Conservation (phyloP, 2,113 vertebrate species). For the Hemicordylus capensis region DNA sequence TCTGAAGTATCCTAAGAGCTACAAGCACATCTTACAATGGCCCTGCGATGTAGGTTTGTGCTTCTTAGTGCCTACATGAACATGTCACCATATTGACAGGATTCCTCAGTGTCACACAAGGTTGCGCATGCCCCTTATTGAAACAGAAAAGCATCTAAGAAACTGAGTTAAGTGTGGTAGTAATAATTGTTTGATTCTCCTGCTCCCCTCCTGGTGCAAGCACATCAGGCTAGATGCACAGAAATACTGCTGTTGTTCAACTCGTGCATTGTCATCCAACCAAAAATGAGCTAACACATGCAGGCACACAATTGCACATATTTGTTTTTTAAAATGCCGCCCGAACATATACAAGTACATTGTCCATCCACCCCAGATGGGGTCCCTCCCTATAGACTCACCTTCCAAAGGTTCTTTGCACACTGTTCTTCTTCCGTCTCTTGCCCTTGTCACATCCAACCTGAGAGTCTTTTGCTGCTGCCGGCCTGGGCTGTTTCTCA, state of each 20-base stretch:
- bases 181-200: background rate
- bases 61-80: background rate
- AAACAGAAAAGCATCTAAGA: background rate
- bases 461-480: background rate
- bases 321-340: no score
- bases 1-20: no score
- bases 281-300: background rate
- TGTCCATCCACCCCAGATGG: background rate
- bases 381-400: background rate
- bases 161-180: background rate
- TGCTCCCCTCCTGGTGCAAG: background rate
- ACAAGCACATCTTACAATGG: background rate
- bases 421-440: conserved; percentile 8
- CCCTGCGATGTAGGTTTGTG: background rate
- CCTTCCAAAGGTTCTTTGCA: background rate
- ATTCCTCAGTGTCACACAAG: background rate
- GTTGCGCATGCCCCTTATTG: background rate
- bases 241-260: no score
- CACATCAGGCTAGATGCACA: background rate
- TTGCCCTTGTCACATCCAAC: background rate
- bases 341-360: background rate
- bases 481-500: background rate
- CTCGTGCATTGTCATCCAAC: no score
- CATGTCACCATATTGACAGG: background rate
- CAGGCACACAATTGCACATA: background rate